Evolutionary conservation across 2,113 vertebrate genomes (phyloP), one percentile per base, ranked within the genome.

Genomic region (Tympanuchus pallidicinctus): DNA sequence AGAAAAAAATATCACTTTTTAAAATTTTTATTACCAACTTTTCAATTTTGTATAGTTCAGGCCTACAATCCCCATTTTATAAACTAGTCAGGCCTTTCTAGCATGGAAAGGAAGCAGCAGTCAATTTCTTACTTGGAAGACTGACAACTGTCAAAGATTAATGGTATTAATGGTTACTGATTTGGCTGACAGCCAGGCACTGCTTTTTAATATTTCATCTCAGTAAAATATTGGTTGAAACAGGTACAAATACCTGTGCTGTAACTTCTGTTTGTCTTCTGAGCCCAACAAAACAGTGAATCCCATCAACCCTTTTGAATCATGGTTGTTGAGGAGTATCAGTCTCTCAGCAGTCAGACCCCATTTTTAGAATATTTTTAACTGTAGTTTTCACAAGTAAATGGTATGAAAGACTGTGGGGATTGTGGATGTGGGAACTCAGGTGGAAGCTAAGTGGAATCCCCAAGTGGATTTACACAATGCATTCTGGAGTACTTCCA

Each of bases 101-200:
- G 21, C 73, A 48, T 18, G 3, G 77, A 96, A 94, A 95, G 77
- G 86, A 95, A 96, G 61, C 66, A 92, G 67, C 65, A 97, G 83
- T 88, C 85, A 85, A 82, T 96, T 96, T 95, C 77, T 95, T 96
- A 97, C 97, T 96, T 96, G 82, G 54, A 89, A 52, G 96, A 95
- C 69, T 96, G 95, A 96, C 94, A 97, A 89, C 61, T 96, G 90
- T 87, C 95, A 95, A 94, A 96, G 94, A 97, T 95, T 96, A 90
- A 97, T 97, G 90, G 71, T 87, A 93, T 91, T 97, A 50, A 19
- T 93, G 69, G 89, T 96, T 97, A 74, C 83, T 92, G 91, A 45
- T 67, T 86, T 96, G 89, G 77, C 80, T 3, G 15, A 45, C 56
- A 87, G 80, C 85, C 95, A 95, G 48, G 34, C 25, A 85, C 10